Evolutionary conservation across 1,140 invertebrate genomes (phyloP).

Genomic region (Subanguina moxae): DNA sequence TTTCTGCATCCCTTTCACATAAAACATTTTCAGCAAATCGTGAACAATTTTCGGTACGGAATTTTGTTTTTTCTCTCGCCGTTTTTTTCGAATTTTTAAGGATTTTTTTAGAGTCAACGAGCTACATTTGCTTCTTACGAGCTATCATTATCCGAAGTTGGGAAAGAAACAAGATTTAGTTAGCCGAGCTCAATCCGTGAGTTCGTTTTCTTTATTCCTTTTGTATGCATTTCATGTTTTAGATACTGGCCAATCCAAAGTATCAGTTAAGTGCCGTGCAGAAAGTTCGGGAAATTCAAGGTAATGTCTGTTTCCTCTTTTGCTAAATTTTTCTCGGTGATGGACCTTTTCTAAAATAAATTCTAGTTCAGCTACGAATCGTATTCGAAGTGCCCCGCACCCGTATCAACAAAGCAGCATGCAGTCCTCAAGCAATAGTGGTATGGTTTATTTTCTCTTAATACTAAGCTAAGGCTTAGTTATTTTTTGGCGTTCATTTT

Average conservation of each 20-base stretch:
- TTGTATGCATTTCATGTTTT: constrained; percentile 3
- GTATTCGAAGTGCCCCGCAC: constrained; percentile 7
- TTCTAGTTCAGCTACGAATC: constrained; percentile 10
- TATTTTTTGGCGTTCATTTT: too few species aligned
- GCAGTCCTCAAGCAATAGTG: not conserved
- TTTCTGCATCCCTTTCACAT: too few species aligned
- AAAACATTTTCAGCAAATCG: constrained; percentile 28
- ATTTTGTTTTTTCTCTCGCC: constrained; percentile 60
- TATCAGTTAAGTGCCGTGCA: constrained; percentile 65
- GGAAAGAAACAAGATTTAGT: constrained; percentile 82
- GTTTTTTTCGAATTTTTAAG: constrained; percentile 59
- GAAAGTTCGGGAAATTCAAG: constrained; percentile 32
- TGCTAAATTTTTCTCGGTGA: too few species aligned
- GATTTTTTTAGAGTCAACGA: constrained; percentile 61
- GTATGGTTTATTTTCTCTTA: not conserved
- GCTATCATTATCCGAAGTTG: constrained; percentile 77
- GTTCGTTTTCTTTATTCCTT: not conserved
- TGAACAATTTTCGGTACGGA: constrained; percentile 20
- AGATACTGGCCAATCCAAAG: constrained; percentile 70
- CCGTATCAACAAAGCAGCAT: constrained; percentile 20
- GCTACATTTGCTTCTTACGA: constrained; percentile 71
- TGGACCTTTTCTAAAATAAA: too few species aligned
- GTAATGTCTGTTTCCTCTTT: too few species aligned
- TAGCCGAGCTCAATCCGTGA: constrained; percentile 67
- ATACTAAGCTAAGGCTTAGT: too few species aligned